Base-by-base conservation (phyloP, 2,888 invertebrate genomes). In the Crematogaster levior region DNA sequence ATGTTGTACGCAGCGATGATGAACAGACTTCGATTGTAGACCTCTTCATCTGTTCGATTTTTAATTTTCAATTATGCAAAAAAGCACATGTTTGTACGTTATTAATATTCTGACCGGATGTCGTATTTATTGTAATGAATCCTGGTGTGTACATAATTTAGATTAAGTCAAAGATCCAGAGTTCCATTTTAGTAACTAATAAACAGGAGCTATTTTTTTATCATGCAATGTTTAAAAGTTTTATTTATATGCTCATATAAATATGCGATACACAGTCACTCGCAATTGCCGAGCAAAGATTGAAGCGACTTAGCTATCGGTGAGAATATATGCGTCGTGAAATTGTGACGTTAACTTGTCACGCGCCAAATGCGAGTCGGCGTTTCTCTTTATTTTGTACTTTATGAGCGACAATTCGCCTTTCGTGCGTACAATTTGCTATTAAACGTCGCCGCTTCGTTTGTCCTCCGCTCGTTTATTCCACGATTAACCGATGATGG, bases 31-130 rank as follows among this genome's bases (percentile, higher is more conserved):
- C 21, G 18, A 61, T 6, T 34, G 10, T n/a, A 15, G 6, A 30
- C 7, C n/a, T 43, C 46, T 61, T 74, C 21, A 61, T 63, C 34
- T 63, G 30, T 46, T 61, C 18, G 12, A 63, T 48, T 46, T 30
- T 34, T 15, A 37, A 73, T 30, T 24, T 48, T 74, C 15, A 48
- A 70, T 53, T 53, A 37, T 18, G 34, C 21, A 34, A 30, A 21
- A 30, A 5, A 30, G n/a, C 10, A 30, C 7, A 30, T 3, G n/a
- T 61, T 43, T 61, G 3, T 34, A 21, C 7, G 15, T n/a, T 43
- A 43, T 43, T 43, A 73, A 21, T 43, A 46, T 15, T 27, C 12
- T 3, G 70, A 72, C 9, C 43, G n/a, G 15, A 63, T 46, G 21
- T n/a, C 12, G 18, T 9, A 21, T n/a, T 30, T 21, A 15, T 43